These are phyloP conservation scores for Psittacula derbiana DNA, from an alignment of 2,797 vertebrate species.

Conservation along the genomic window DNA sequence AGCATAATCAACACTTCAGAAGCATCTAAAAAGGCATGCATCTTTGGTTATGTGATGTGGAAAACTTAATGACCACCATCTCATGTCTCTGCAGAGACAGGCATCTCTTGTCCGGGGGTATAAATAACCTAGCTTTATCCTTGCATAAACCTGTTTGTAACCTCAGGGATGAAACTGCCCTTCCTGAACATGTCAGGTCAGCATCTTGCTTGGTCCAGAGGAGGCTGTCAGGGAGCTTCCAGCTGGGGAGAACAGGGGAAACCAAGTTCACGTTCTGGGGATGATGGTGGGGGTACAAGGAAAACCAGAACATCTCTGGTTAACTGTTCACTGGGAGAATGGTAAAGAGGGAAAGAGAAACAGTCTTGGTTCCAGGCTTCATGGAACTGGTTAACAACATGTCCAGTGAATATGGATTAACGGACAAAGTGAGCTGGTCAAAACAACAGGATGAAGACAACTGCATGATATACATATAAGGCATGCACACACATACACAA, in stretches of 20 bases:
- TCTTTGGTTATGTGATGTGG: background rate
- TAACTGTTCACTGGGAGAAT: background rate
- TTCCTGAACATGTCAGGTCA: background rate
- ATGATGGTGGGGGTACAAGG: background rate
- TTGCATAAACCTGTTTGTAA: background rate
- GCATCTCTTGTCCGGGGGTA: background rate
- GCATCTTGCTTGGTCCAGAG: background rate
- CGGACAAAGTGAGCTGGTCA: background rate
- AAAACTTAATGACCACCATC: constrained; percentile 4
- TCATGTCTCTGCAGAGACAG: background rate
- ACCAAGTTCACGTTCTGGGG: background rate
- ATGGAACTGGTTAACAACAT: background rate
- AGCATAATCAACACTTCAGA: background rate
- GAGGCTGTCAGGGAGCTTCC: background rate
- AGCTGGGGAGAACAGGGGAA: background rate
- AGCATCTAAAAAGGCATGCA: background rate
- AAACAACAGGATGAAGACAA: background rate
- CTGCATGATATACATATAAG: background rate
- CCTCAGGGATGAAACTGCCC: background rate
- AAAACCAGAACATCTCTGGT: background rate
- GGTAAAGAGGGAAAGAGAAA: background rate
- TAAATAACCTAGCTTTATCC: background rate
- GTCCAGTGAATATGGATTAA: background rate
- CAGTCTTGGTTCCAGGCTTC: background rate
- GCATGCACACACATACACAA: background rate